Conservation (phyloP, 2,797 vertebrate species). For the Enteromius fasciolatus region DNA sequence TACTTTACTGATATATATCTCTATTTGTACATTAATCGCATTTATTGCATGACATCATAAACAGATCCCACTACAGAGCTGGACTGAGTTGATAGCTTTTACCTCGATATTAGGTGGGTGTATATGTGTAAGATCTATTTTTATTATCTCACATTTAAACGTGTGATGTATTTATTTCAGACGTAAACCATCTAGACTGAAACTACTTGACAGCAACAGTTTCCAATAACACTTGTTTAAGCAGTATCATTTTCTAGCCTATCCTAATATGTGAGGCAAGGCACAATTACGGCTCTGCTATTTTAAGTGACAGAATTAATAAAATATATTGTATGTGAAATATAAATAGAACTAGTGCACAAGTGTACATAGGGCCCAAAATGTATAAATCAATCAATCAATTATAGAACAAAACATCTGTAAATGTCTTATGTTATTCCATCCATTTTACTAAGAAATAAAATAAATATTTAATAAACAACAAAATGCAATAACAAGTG, state of each 20-base stretch:
- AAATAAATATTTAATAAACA: neutral
- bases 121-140: neutral
- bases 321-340: slow-evolving; percentile 33
- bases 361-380: neutral
- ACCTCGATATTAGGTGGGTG: neutral
- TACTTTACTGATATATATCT: slow-evolving; percentile 53
- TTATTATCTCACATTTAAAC: slow-evolving; percentile 16
- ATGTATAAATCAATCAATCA: neutral
- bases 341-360: neutral
- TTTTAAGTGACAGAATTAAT: slow-evolving; percentile 33
- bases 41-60: slow-evolving; percentile 41
- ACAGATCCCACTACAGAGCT: slow-evolving; percentile 30
- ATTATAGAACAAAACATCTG: neutral
- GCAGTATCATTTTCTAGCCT: slow-evolving; percentile 17
- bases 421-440: neutral
- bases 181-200: neutral
- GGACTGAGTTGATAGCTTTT: slow-evolving; percentile 12
- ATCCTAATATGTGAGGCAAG: slow-evolving; percentile 46
- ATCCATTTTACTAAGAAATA: neutral
- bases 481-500: neutral
- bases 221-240: slow-evolving; percentile 18
- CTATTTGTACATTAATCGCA: slow-evolving; percentile 52
- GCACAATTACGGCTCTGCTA: slow-evolving; percentile 51
- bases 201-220: slow-evolving; percentile 40
- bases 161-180: too few relatives aligned